Evolutionary conservation across 2,888 invertebrate genomes (phyloP), one percentile per base, ranked within the genome.

Genomic region (Osmoderma eremita): DNA sequence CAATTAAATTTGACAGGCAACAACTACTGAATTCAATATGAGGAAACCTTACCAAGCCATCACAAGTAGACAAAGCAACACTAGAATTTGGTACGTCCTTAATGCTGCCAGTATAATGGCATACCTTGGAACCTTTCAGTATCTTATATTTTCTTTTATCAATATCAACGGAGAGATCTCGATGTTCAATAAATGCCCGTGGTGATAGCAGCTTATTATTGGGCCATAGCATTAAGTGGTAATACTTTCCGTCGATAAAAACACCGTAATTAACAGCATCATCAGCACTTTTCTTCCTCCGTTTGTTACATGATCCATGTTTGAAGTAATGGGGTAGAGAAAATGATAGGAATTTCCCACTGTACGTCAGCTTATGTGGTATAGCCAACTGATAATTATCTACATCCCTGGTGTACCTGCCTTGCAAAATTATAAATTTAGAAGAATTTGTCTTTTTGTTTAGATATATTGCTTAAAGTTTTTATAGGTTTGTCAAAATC

Each of bases 61-160:
- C 81, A 72, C 86, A 87, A 4, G 86, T 80, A 2, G 86, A 85
- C n/a, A 87, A 69, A 0, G 86, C 86, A 0, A 82, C 86, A 61
- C 80, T 81, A 0, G 86, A 86, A 58, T 80, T 75, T 4, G 77
- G 71, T 22, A 79, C 73, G 45, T 82, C 83, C 51, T 80, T 77
- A 18, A 88, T 77, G 41, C 73, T 76, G 2, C 87, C 88, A 1
- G 83, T 83, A 73, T 85, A 88, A 73, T 86, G 86, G 67, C 86
- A 87, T 18, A 80, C 67, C 63, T 75, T 75, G 8, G 78, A 76
- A 6, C 70, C 71, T 50, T 75, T 72, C 18, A 79, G 65, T 8
- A 75, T 75, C 38, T 73, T 72, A 2, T 82, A 39, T 50, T 74
- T 71, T 50, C 78, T 71, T 13, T 79, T 73, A 18, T 77, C 70